Evolutionary conservation across 2,888 invertebrate genomes (phyloP).

Genomic region (Cylloceria caligata): DNA sequence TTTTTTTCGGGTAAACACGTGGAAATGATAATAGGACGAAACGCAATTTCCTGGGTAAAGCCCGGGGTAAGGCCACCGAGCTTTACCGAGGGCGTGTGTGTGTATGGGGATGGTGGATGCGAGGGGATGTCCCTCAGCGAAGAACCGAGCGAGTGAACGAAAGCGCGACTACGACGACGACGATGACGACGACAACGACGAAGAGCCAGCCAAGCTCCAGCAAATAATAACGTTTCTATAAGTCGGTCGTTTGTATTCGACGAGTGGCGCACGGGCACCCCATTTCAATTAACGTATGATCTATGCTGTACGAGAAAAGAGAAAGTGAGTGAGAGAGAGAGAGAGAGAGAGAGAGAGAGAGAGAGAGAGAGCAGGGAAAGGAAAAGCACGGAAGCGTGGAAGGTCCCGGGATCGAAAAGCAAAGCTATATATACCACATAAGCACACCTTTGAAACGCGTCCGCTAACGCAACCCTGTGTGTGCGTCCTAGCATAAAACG

Average conservation of each 20-base stretch:
- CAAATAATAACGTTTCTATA: conserved; percentile 85
- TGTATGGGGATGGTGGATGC: conserved; percentile 38
- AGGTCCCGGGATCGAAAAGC: conserved; percentile 57
- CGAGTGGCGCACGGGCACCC: conserved; percentile 81
- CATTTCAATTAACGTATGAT: conserved; percentile 85
- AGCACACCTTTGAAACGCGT: conserved; percentile 80
- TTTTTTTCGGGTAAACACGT: conserved; percentile 67
- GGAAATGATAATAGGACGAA: conserved; percentile 75
- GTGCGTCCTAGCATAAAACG: conserved; percentile 73
- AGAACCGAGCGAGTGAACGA: conserved; percentile 38
- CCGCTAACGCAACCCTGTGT: conserved; percentile 5
- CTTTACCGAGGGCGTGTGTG: conserved; percentile 65
- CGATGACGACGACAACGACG: conserved; percentile 36
- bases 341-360: too few relatives aligned
- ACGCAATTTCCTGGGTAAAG: conserved; percentile 80
- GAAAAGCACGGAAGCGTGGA: conserved; percentile 46
- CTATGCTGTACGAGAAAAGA: conserved; percentile 83
- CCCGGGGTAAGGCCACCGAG: conserved; percentile 67
- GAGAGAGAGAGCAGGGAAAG: conserved; percentile 48
- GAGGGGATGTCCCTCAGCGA: conserved; percentile 61
- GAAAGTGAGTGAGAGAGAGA: too few relatives aligned
- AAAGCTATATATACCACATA: conserved; percentile 28
- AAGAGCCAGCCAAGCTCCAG: conserved; percentile 63
- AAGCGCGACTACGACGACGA: conserved; percentile 41
- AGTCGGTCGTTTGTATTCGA: conserved; percentile 85